Evolutionary conservation across 2,797 vertebrate genomes (phyloP).

Genomic region (Manis crassicaudata): DNA sequence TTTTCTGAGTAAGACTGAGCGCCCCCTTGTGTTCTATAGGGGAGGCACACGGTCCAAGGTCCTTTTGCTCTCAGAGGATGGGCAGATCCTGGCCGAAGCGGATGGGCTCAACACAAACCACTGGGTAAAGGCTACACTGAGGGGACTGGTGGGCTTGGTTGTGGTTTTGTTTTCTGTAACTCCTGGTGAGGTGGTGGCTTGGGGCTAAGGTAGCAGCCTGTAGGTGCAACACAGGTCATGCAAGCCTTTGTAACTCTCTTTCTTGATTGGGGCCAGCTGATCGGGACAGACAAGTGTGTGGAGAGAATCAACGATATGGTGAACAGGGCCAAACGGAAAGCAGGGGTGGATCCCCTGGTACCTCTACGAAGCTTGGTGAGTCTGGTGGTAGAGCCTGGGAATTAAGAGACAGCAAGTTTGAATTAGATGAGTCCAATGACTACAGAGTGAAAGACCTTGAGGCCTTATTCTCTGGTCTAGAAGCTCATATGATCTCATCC

Average conservation of each 20-base stretch:
- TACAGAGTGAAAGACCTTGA: not conserved
- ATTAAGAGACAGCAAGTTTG: not conserved
- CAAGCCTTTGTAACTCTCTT: conserved; percentile 38
- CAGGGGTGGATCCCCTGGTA: conserved; percentile 86
- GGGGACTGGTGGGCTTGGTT: conserved; percentile 19
- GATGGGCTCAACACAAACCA: conserved; percentile 94
- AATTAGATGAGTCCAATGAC: not conserved
- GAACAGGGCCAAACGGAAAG: conserved; percentile 90
- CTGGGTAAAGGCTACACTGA: conserved; percentile 88
- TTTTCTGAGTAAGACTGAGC: conserved; percentile 15
- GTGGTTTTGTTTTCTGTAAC: not conserved
- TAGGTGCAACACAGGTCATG: not conserved
- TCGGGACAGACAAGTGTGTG: conserved; percentile 91
- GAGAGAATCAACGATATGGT: conserved; percentile 93
- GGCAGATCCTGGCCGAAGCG: conserved; percentile 89
- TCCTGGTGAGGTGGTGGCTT: conserved; percentile 12
- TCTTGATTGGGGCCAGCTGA: conserved; percentile 85
- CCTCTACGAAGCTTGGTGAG: conserved; percentile 92
- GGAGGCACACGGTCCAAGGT: conserved; percentile 93
- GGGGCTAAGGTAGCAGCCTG: not conserved
- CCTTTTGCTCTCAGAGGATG: conserved; percentile 90
- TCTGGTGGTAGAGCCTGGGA: conserved; percentile 43
- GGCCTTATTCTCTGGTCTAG: not conserved
- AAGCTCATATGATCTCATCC: not conserved
- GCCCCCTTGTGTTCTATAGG: conserved; percentile 81